Conservation (phyloP, 2,113 vertebrate genomes). For the Tragelaphus scriptus region DNA sequence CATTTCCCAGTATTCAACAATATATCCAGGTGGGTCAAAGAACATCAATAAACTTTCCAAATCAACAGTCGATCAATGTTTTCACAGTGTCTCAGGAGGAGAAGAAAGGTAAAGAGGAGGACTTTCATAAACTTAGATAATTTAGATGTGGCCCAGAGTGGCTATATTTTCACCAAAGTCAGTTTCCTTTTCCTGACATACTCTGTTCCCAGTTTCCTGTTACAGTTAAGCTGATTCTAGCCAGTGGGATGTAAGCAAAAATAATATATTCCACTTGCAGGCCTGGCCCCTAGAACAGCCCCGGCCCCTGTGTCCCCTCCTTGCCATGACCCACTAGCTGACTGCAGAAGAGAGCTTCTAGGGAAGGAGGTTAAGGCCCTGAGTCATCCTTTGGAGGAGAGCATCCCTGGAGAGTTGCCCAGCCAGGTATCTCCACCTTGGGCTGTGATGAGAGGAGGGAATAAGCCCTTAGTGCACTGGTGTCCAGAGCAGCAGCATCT, state of each 20-base stretch:
- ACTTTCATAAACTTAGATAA: neutral
- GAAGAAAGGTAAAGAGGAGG: neutral
- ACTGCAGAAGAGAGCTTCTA: neutral
- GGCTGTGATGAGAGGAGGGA: neutral
- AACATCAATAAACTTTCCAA: neutral
- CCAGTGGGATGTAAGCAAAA: neutral
- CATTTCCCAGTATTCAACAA: neutral
- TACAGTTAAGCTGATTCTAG: neutral
- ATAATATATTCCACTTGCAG: too few relatives aligned
- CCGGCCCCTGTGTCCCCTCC: neutral
- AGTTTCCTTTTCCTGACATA: neutral
- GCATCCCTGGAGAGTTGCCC: too few relatives aligned
- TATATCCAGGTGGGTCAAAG: neutral
- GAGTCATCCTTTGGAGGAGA: neutral
- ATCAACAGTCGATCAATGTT: neutral
- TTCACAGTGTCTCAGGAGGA: neutral
- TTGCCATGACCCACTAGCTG: neutral
- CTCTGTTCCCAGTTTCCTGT: neutral
- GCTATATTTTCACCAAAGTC: neutral
- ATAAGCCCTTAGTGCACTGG: neutral
- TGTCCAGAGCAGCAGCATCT: neutral
- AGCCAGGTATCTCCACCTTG: neutral
- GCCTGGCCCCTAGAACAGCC: neutral
- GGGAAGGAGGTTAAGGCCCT: neutral
- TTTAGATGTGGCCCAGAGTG: neutral